Conservation (phyloP, 2,888 invertebrate species). For the Patella pellucida region DNA sequence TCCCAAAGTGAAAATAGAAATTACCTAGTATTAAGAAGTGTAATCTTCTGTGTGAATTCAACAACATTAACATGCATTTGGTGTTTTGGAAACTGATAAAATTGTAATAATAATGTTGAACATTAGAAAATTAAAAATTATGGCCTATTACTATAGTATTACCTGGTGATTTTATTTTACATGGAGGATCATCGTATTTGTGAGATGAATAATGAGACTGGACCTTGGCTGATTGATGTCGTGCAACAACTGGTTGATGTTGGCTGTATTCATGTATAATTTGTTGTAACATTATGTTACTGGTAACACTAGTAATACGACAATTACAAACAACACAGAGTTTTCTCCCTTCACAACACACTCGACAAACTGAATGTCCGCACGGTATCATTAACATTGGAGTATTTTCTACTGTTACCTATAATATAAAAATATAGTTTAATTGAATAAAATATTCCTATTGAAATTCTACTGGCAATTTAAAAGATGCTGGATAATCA, state of each 20-base stretch:
- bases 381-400: constrained; percentile 55
- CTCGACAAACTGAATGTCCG: constrained; percentile 52
- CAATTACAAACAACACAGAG: constrained; percentile 49
- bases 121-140: too few species aligned
- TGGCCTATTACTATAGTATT: too few species aligned
- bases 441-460: not conserved
- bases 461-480: too few species aligned
- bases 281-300: constrained; percentile 50
- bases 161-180: too few species aligned
- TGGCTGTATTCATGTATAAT: constrained; percentile 42
- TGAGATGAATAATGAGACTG: not conserved
- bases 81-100: too few species aligned
- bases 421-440: constrained; percentile 12
- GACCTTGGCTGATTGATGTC: not conserved
- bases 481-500: too few species aligned
- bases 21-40: too few species aligned
- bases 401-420: constrained; percentile 42
- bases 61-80: too few species aligned
- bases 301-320: constrained; percentile 39
- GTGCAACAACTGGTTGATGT: not conserved
- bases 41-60: too few species aligned
- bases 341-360: constrained; percentile 41
- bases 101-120: too few species aligned
- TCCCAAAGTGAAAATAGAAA: too few species aligned
- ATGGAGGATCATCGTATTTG: not conserved